These are phyloP conservation scores for Drosophila pachea DNA, from an alignment of 1,140 invertebrate genomes.

Conservation along the genomic window DNA sequence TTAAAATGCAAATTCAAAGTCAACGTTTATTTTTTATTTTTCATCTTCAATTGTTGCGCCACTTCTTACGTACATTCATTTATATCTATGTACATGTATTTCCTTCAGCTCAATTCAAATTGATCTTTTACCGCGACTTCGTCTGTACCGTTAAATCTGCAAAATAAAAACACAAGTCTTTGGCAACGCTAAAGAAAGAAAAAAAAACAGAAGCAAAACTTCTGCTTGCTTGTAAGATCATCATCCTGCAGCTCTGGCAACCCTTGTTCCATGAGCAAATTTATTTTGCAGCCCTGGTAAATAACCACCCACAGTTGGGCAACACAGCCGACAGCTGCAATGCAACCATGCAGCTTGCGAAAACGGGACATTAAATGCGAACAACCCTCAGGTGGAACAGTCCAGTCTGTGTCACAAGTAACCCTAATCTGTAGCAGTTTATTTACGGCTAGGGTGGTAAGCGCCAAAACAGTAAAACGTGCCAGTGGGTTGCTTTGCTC, in stretches of 20 bases:
- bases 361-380: slow-evolving; percentile 37
- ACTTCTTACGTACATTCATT: slow-evolving; percentile 5
- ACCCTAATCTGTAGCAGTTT: slow-evolving; percentile 26
- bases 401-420: slow-evolving; percentile 15
- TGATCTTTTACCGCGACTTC: slow-evolving; percentile 15
- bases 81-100: slow-evolving; percentile 16
- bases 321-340: slow-evolving; percentile 50
- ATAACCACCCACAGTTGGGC: slow-evolving; percentile 36
- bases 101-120: slow-evolving; percentile 26
- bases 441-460: slow-evolving; percentile 36
- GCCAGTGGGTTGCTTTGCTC: slow-evolving; percentile 15
- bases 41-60: slow-evolving; percentile 23
- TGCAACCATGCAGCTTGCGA: slow-evolving; percentile 59
- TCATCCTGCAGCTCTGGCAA: not conserved
- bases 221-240: slow-evolving; percentile 7
- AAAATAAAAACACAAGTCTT: too few species aligned
- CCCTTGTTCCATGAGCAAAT: not conserved
- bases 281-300: slow-evolving; percentile 43
- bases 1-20: slow-evolving; percentile 60
- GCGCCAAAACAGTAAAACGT: slow-evolving; percentile 14
- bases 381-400: slow-evolving; percentile 26
- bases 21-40: slow-evolving; percentile 37
- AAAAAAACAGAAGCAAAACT: not conserved
- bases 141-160: too few species aligned
- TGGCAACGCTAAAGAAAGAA: too few species aligned